Conservation (phyloP, 2,113 vertebrate genomes). For the Hippocampus zosterae region DNA sequence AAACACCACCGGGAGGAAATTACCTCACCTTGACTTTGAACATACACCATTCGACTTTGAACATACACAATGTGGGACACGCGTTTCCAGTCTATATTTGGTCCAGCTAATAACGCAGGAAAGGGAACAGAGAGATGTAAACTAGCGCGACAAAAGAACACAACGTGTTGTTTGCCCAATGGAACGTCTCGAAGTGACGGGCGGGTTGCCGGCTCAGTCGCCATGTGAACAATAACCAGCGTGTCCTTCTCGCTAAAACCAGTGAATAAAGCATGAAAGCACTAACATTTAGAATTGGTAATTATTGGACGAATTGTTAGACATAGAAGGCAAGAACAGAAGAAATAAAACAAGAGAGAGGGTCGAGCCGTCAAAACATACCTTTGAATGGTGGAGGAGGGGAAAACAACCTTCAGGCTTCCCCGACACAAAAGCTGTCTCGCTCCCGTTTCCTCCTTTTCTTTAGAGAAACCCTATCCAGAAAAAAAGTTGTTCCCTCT, state of each 20-base stretch:
- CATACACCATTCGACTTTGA: slow-evolving; percentile 60
- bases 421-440: slow-evolving; percentile 70
- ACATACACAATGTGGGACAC: slow-evolving; percentile 8
- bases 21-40: slow-evolving; percentile 71
- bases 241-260: slow-evolving; percentile 9
- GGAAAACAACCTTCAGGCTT: slow-evolving; percentile 33
- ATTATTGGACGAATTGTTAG: not conserved
- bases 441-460: slow-evolving; percentile 52
- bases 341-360: not conserved
- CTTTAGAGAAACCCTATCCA: slow-evolving; percentile 26
- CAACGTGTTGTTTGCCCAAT: slow-evolving; percentile 19
- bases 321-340: not conserved
- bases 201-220: slow-evolving; percentile 45
- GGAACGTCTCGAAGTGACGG: slow-evolving; percentile 53
- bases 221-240: slow-evolving; percentile 71
- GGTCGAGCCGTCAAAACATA: slow-evolving; percentile 42
- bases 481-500: slow-evolving; percentile 13
- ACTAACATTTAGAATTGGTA: no score
- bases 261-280: not conserved
- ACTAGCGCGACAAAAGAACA: not conserved
- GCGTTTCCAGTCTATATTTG: slow-evolving; percentile 8
- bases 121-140: not conserved
- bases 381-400: slow-evolving; percentile 44
- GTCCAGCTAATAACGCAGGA: not conserved
- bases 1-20: slow-evolving; percentile 45